phyloP scores from a whole-genome alignment of 2,888 invertebrate species.

The Sceliomorpha sp. region DNA sequence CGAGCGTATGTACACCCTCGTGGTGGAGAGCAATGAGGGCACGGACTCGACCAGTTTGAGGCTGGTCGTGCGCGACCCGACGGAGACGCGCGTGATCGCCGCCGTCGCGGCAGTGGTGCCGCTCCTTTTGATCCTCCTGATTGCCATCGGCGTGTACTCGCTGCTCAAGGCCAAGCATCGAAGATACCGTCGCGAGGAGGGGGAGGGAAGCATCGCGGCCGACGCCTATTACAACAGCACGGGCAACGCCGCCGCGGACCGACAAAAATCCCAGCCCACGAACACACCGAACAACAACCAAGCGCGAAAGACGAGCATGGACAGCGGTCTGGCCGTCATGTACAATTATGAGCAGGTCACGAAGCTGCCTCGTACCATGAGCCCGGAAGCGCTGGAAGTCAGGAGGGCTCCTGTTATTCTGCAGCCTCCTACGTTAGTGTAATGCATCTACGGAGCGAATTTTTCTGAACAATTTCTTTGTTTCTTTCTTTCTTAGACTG shows the following conservation, averaged over 20 bases:
- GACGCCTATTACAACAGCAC: slow-evolving; percentile 69
- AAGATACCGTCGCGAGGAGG: slow-evolving; percentile 67
- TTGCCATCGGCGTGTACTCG: slow-evolving; percentile 70
- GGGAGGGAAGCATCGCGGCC: slow-evolving; percentile 77
- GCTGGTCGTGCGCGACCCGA: slow-evolving; percentile 73
- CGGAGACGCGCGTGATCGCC: slow-evolving; percentile 73
- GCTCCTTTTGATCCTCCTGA: slow-evolving; percentile 68
- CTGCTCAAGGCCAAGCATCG: slow-evolving; percentile 66
- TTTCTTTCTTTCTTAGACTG: neutral
- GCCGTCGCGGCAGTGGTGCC: slow-evolving; percentile 71
- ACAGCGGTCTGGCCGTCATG: slow-evolving; percentile 72
- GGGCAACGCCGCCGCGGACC: slow-evolving; percentile 47
- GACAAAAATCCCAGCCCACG: slow-evolving; percentile 30
- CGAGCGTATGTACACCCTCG: slow-evolving; percentile 91
- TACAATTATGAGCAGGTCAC: slow-evolving; percentile 76
- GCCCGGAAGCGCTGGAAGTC: slow-evolving; percentile 92
- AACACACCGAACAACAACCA: slow-evolving; percentile 52
- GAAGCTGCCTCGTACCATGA: slow-evolving; percentile 78
- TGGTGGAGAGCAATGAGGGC: slow-evolving; percentile 93
- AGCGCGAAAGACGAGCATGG: slow-evolving; percentile 60
- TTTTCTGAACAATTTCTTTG: neutral
- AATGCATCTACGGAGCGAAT: slow-evolving; percentile 65
- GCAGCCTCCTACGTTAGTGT: slow-evolving; percentile 93
- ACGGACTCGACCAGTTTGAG: slow-evolving; percentile 83
- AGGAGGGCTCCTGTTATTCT: slow-evolving; percentile 94